Base-by-base conservation (phyloP, 2,113 vertebrate genomes). In the Phrynocephalus versicolor region DNA sequence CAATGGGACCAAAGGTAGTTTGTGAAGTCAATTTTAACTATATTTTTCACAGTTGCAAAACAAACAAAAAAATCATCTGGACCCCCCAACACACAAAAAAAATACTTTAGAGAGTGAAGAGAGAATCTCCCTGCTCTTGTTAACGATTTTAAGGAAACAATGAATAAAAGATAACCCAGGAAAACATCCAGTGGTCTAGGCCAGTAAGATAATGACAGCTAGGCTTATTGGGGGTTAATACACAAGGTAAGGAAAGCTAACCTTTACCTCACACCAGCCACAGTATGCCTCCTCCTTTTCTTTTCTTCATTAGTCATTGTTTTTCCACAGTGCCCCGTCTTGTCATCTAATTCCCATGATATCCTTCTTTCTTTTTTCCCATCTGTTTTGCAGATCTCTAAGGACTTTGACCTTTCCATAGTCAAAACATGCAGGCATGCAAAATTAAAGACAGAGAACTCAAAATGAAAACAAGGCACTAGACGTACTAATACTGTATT, bases 301-400 rank as follows among this genome's bases (percentile, higher is more conserved):
- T 96, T 91, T 90, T 97, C 95, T 88, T 92, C 88, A 88, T 93
- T 93, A 91, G 94, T 85, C 21, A 87, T 75, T 78, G 95, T 95
- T 86, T 95, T 95, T 55, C 93, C 94, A 82, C 76, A 86, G 84
- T 87, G 6, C 89, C 83, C n/a, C 77, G 57, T 87, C 85, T 85
- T 79, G 33, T 91, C 91, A 82, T 91, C 88, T 92, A 95, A 93
- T 88, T 95, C 95, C 91, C 90, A 94, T 2, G 94, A 95, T 89
- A 96, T 96, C 91, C 95, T 92, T 82, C 93, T 95, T 41, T 96
- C 95, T 83, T 94, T 96, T 92, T 96, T 92, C 94, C 96, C 30
- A 87, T 79, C 82, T 94, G 93, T 92, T 93, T 90, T 86, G 62
- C 62, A 88, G 72, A 55, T 88, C 76, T 91, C 74, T 86, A 75